phyloP scores from a whole-genome alignment of 2,888 invertebrate species.

The Stenotaenia linearis region DNA sequence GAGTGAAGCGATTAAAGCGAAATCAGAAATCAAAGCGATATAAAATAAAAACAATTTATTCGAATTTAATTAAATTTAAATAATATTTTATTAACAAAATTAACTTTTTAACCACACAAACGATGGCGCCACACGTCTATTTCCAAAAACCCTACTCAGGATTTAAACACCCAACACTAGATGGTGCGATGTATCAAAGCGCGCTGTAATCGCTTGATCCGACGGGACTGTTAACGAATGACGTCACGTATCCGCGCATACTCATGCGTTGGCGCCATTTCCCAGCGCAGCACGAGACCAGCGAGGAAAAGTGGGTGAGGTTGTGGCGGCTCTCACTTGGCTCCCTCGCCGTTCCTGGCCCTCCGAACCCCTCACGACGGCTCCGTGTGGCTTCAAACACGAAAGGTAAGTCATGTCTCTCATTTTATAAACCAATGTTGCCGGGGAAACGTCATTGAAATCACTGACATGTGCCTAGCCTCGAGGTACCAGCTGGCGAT shows the following conservation, averaged over 20 bases:
- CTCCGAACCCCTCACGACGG: slow-evolving; percentile 15
- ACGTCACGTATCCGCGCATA: neutral
- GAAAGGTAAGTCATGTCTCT: slow-evolving; percentile 26
- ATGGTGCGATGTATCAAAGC: neutral
- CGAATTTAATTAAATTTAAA: no score
- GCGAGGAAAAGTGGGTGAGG: slow-evolving; percentile 12
- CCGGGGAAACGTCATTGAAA: neutral
- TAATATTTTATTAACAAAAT: no score
- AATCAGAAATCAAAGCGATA: neutral
- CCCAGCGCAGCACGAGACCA: slow-evolving; percentile 9
- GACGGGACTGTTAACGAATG: neutral
- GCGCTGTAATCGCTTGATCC: neutral
- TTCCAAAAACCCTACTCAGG: neutral
- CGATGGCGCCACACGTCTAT: neutral
- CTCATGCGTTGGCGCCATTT: slow-evolving; percentile 9
- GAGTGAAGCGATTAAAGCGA: no score
- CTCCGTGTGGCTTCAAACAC: slow-evolving; percentile 12
- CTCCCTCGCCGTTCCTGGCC: slow-evolving; percentile 23
- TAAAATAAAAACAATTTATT: no score
- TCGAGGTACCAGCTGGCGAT: slow-evolving; percentile 21
- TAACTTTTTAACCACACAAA: no score
- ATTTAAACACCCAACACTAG: no score
- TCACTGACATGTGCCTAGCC: slow-evolving; percentile 26
- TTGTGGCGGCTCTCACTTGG: slow-evolving; percentile 24
- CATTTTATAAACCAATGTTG: neutral